These are phyloP conservation scores for Vanessa cardui DNA, from an alignment of 2,888 invertebrate species.

Conservation along the genomic window DNA sequence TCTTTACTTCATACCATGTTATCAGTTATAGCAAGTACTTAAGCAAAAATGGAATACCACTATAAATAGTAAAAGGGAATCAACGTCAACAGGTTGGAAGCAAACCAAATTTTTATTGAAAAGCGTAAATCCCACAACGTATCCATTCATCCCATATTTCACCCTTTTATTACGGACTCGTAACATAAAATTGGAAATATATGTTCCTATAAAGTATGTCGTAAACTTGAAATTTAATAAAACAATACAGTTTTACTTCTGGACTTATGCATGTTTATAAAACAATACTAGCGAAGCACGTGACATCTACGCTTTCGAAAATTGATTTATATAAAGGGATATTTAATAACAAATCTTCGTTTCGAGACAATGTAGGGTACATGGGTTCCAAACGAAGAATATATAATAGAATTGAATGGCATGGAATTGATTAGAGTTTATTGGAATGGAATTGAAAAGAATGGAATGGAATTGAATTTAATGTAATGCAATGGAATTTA, in stretches of 20 bases:
- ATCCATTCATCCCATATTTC: slow-evolving; percentile 47
- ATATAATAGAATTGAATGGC: no score
- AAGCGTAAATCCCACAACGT: slow-evolving; percentile 42
- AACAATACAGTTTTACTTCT: slow-evolving; percentile 45
- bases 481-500: no score
- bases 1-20: no score
- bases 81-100: slow-evolving; percentile 31
- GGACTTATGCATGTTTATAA: slow-evolving; percentile 2
- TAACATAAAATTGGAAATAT: slow-evolving; percentile 65
- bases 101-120: slow-evolving; percentile 39
- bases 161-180: slow-evolving; percentile 52
- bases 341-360: no score
- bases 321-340: no score
- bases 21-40: no score
- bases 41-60: not conserved
- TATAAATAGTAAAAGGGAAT: slow-evolving; percentile 1
- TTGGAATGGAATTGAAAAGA: no score
- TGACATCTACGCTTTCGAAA: no score
- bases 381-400: no score
- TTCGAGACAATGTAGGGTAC: no score
- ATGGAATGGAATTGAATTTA: no score
- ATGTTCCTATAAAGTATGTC: slow-evolving; percentile 61
- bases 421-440: no score
- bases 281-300: not conserved
- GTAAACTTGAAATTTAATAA: slow-evolving; percentile 62